phyloP scores from a whole-genome alignment of 2,797 vertebrate species.

The Pipistrellus nathusii region DNA sequence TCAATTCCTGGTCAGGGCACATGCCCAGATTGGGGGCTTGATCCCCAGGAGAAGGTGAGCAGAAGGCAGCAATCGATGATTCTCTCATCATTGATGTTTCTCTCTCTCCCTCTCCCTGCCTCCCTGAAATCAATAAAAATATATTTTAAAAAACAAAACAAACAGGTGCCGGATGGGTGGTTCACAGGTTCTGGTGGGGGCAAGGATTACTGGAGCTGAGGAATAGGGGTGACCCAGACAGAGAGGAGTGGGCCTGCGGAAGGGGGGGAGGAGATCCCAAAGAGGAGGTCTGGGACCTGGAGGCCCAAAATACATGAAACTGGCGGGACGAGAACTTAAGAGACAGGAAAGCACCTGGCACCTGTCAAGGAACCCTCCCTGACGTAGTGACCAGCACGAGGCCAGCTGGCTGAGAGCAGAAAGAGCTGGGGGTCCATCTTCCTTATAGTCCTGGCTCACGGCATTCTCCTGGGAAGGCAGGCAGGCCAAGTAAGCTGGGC shows the following conservation, averaged over 20 bases:
- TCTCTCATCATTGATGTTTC: too few relatives aligned
- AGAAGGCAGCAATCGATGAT: too few relatives aligned
- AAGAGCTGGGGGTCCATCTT: not conserved
- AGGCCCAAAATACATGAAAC: not conserved
- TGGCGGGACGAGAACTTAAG: rapidly evolving
- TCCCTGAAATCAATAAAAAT: too few relatives aligned
- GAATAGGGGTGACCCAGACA: not conserved
- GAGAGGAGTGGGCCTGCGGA: not conserved
- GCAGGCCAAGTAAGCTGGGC: not conserved
- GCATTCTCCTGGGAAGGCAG: not conserved
- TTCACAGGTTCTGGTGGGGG: not conserved
- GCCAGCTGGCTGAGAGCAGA: not conserved
- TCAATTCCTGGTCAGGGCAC: too few relatives aligned
- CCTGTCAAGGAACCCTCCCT: not conserved
- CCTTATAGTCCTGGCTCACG: not conserved
- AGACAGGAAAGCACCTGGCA: rapidly evolving
- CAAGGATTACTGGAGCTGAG: not conserved
- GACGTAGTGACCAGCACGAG: not conserved
- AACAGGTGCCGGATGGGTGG: not conserved
- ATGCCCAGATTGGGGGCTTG: too few relatives aligned
- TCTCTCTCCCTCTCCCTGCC: too few relatives aligned
- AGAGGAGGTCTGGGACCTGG: not conserved
- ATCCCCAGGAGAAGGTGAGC: too few relatives aligned
- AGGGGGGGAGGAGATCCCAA: not conserved
- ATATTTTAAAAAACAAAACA: too few relatives aligned